Base-by-base conservation (phyloP, 2,797 vertebrate genomes). In the Lophotriccus pileatus region DNA sequence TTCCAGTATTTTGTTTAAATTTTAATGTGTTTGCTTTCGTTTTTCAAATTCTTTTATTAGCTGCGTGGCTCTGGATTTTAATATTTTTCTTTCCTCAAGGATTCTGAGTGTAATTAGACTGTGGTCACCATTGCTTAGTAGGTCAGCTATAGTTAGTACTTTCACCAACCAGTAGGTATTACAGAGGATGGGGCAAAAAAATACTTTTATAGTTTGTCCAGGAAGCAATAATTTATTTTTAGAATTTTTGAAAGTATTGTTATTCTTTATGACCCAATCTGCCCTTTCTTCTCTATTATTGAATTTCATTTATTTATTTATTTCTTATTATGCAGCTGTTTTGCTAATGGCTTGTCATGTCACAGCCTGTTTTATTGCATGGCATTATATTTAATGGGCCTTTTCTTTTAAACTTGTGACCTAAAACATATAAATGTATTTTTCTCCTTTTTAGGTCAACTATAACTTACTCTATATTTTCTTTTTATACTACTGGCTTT, bases 331-430 rank as follows among this genome's bases (percentile, higher is more conserved):
- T 88, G 59, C 34, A 70, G 14, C 79, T 95, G 69, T 91, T 94
- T 93, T 91, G 84, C 84, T 95, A 95, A 96, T 94, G 84, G 44
- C 73, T 95, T 95, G 69, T 94, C 88, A 70, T 69, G 69, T 90
- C 92, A 93, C 37, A 89, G 37, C 28, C 64, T 91, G 39, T 75
- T 96, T 95, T 93, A 93, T 89, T 90, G 76, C 66, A 47, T 76
- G 41, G 25, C 79, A 23, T 93, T 94, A 49, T 87, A 59, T 56
- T 68, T 92, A 87, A 80, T 69, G 46, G 86, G n/a, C 49, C 36
- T 93, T 95, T 88, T 79, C 62, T 64, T 93, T 94, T 81, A 88
- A 93, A 88, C 69, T 90, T 82, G 36, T 84, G 77, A 88, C 73
- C 56, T 84, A 94, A 93, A 90, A 46, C 0, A 1, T 79, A 68